Evolutionary conservation across 2,888 invertebrate genomes (phyloP).

Genomic region (Hybos culiciformis): DNA sequence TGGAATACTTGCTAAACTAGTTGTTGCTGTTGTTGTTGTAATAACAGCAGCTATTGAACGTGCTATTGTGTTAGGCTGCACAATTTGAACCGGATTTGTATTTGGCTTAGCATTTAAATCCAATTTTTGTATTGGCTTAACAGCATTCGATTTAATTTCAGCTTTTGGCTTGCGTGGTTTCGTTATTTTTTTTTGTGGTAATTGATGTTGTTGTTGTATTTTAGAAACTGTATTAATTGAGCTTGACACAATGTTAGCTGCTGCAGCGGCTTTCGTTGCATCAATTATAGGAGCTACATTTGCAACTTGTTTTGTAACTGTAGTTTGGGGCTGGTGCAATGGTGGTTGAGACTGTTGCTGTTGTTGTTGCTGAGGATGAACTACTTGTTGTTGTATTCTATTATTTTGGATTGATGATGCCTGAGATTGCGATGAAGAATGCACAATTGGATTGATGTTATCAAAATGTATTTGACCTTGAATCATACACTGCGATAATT

Average conservation of each 20-base stretch:
- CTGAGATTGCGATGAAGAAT: conserved; percentile 13
- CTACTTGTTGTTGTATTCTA: conserved; percentile 30
- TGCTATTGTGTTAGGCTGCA: too few species aligned
- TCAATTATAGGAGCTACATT: conserved; percentile 36
- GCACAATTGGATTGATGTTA: conserved; percentile 26
- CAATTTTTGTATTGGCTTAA: conserved; percentile 32
- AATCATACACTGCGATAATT: conserved; percentile 32
- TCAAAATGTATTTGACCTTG: conserved; percentile 36
- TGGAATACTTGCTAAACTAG: conserved; percentile 21
- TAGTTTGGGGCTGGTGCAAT: conserved; percentile 5
- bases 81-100: conserved; percentile 33
- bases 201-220: background rate
- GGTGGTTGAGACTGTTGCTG: conserved; percentile 24
- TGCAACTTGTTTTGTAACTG: conserved; percentile 30
- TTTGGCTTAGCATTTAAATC: conserved; percentile 32
- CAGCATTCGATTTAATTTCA: conserved; percentile 21
- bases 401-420: background rate
- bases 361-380: conserved; percentile 23
- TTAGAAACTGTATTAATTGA: too few species aligned
- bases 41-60: conserved; percentile 23
- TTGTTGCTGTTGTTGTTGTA: conserved; percentile 19
- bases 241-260: too few species aligned
- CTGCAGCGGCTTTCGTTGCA: conserved; percentile 27
- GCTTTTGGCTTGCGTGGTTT: conserved; percentile 21
- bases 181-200: conserved; percentile 15